phyloP scores from a whole-genome alignment of 2,888 invertebrate species.

The Anaspis maculata region DNA sequence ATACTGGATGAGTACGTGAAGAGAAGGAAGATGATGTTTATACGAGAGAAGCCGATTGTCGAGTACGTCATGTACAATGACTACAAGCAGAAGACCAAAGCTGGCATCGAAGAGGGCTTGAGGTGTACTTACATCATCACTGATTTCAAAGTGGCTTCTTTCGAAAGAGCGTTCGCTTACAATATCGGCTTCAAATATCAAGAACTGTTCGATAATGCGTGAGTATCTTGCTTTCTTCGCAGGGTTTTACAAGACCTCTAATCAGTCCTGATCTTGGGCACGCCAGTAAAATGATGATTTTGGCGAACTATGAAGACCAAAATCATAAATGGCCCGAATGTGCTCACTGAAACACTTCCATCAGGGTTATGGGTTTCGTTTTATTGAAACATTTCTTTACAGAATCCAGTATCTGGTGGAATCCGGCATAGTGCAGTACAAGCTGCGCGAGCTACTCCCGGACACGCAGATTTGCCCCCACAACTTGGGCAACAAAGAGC shows the following conservation, averaged over 20 bases:
- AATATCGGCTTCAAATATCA: constrained; percentile 53
- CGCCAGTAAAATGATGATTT: too few relatives aligned
- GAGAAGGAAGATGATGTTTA: constrained; percentile 48
- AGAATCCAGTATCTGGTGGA: constrained; percentile 64
- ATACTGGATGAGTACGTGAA: constrained; percentile 44
- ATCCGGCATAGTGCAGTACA: constrained; percentile 65
- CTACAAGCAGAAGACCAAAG: constrained; percentile 54
- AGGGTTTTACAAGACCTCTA: too few relatives aligned
- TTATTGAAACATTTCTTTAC: too few relatives aligned
- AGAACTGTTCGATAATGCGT: constrained; percentile 61
- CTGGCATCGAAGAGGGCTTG: constrained; percentile 46
- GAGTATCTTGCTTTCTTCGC: constrained; percentile 33
- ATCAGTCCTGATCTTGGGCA: too few relatives aligned
- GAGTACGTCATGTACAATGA: constrained; percentile 63
- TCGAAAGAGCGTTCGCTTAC: constrained; percentile 66
- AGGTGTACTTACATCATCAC: constrained; percentile 74
- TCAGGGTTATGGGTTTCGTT: too few relatives aligned
- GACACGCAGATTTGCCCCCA: constrained; percentile 73
- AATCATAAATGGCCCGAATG: too few relatives aligned
- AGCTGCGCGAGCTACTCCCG: constrained; percentile 56
- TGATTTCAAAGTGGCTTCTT: constrained; percentile 56
- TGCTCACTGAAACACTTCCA: too few relatives aligned
- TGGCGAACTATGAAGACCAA: constrained; percentile 2
- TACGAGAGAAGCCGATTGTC: constrained; percentile 63
- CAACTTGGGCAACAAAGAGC: constrained; percentile 70